Percentiles rank a stretch among this genome's conserved stretches.
These are phyloP conservation scores for Brachionus paranguensis DNA, from an alignment of 1,140 invertebrate genomes.

Conservation along the genomic window DNA sequence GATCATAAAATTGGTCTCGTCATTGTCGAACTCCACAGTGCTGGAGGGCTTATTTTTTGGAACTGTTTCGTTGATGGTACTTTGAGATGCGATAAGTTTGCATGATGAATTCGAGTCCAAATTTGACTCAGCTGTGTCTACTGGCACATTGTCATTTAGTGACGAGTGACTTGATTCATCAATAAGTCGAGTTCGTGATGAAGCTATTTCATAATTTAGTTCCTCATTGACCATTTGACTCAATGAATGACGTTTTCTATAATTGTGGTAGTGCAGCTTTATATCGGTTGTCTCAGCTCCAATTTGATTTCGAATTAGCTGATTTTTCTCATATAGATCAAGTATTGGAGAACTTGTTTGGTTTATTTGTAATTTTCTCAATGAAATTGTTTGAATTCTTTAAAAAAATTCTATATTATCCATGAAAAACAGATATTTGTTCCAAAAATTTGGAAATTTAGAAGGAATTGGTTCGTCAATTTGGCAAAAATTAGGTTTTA, in stretches of 20 bases:
- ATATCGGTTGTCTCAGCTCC: not conserved
- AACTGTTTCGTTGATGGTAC: not conserved
- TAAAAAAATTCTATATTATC: not conserved
- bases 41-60: not conserved
- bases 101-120: slow-evolving; percentile 6
- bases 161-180: not conserved
- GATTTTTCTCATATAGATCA: not conserved
- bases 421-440: too few species aligned
- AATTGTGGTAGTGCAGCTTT: not conserved
- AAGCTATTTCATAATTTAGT: not conserved
- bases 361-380: not conserved
- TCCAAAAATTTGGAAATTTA: not conserved
- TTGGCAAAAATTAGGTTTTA: too few species aligned
- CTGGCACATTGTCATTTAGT: not conserved
- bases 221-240: not conserved
- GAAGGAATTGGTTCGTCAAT: too few species aligned
- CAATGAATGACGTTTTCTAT: not conserved
- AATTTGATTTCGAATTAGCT: not conserved
- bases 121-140: not conserved
- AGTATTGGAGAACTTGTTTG: not conserved
- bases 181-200: not conserved
- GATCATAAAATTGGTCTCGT: not conserved
- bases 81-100: not conserved
- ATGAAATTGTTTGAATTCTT: slow-evolving; percentile 20
- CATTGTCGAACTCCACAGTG: not conserved